phyloP scores from a whole-genome alignment of 2,113 vertebrate genomes.

The Perca fluviatilis region DNA sequence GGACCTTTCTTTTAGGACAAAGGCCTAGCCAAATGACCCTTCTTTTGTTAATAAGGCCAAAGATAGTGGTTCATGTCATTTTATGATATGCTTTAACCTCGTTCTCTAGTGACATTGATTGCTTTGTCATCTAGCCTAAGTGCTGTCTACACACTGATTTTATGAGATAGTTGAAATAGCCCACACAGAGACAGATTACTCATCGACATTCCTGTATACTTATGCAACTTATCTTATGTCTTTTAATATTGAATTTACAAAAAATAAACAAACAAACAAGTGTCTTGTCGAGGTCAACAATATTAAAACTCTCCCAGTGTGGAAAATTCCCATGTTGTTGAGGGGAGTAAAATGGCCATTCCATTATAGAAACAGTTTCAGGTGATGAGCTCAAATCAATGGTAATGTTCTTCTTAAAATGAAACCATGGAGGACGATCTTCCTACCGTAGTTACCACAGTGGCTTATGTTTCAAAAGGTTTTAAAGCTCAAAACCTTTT shows the following conservation, averaged over 20 bases:
- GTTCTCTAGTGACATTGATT: slow-evolving; percentile 1
- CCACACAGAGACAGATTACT: background rate
- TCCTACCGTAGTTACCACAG: background rate
- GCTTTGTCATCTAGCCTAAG: background rate
- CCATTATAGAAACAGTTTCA: background rate
- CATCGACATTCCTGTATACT: background rate
- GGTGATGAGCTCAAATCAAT: slow-evolving; percentile 10
- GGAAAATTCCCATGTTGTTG: background rate
- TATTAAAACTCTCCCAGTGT: background rate
- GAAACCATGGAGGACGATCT: background rate
- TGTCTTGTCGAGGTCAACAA: slow-evolving; percentile 16
- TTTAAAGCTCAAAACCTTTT: slow-evolving; percentile 21
- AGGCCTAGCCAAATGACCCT: background rate
- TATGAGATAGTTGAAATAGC: slow-evolving; percentile 23
- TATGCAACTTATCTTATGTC: background rate
- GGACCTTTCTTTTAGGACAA: background rate
- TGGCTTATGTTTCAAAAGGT: slow-evolving; percentile 30
- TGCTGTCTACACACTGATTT: slow-evolving; percentile 13
- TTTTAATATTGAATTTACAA: background rate
- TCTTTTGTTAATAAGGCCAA: slow-evolving; percentile 1
- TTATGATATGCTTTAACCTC: background rate
- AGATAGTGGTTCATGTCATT: background rate
- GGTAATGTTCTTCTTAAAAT: background rate
- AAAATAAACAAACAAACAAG: background rate
- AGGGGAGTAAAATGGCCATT: background rate